phyloP scores from a whole-genome alignment of 2,797 vertebrate genomes.

The Xenopus petersii region DNA sequence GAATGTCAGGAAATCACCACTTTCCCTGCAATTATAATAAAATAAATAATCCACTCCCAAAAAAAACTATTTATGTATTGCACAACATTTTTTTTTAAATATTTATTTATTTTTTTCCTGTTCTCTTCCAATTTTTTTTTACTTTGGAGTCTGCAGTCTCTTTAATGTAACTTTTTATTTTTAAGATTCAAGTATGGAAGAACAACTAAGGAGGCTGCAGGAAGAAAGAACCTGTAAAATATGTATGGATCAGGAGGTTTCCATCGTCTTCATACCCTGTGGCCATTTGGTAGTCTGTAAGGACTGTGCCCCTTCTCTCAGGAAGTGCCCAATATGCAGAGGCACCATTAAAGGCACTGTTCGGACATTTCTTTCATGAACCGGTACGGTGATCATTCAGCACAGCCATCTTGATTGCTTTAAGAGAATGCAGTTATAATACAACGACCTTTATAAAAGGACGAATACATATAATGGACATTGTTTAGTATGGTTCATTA shows the following conservation, averaged over 20 bases:
- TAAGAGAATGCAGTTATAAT: no score
- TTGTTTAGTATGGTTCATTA: no score
- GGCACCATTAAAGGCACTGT: conserved; percentile 95
- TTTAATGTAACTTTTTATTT: background rate
- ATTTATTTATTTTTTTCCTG: background rate
- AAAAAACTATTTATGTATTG: no score
- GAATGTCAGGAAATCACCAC: no score
- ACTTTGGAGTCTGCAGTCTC: background rate
- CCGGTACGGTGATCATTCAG: no score
- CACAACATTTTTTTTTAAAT: no score
- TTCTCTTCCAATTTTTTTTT: background rate
- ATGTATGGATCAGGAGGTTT: conserved; percentile 98
- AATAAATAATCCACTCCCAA: no score
- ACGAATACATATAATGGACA: no score
- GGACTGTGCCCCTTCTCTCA: conserved; percentile 89
- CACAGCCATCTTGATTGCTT: no score
- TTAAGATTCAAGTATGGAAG: conserved; percentile 90
- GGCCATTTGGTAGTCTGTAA: conserved; percentile 96
- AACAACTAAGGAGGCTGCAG: conserved; percentile 88
- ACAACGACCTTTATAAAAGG: no score
- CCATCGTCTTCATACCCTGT: conserved; percentile 96
- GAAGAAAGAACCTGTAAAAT: conserved; percentile 97
- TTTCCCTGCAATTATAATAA: no score
- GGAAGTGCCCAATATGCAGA: conserved; percentile 95
- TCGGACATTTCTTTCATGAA: conserved; percentile 86